Conservation (phyloP, 2,113 vertebrate genomes). For the Colistium nudipinnis region DNA sequence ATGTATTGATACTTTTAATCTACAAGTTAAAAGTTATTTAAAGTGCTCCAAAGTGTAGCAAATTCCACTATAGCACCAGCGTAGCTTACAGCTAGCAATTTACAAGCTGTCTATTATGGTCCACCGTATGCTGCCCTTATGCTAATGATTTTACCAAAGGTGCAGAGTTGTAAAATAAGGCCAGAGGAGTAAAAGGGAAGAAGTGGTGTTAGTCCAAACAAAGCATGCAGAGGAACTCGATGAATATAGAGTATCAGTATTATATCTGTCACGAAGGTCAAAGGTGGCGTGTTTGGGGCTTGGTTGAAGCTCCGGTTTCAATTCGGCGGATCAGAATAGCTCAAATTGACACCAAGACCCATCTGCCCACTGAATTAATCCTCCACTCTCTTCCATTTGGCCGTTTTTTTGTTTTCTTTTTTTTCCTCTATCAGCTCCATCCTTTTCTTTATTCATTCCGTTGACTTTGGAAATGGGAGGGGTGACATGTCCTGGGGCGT, state of each 20-base stretch:
- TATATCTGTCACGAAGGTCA: slow-evolving; percentile 75
- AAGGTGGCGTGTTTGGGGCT: slow-evolving; percentile 77
- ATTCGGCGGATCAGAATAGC: slow-evolving; percentile 80
- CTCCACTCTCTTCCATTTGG: slow-evolving; percentile 79
- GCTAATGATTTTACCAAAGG: slow-evolving; percentile 70
- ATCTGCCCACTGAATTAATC: slow-evolving; percentile 82
- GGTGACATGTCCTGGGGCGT: slow-evolving; percentile 82
- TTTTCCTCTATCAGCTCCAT: slow-evolving; percentile 80
- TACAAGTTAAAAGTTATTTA: slow-evolving; percentile 48
- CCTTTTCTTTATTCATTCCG: slow-evolving; percentile 84
- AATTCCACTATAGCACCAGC: slow-evolving; percentile 30
- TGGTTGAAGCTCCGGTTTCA: slow-evolving; percentile 77
- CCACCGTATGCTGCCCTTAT: slow-evolving; percentile 41
- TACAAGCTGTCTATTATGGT: slow-evolving; percentile 58
- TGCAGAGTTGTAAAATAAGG: slow-evolving; percentile 68
- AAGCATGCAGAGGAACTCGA: slow-evolving; percentile 65
- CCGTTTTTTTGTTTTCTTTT: slow-evolving; percentile 77
- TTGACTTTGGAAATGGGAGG: slow-evolving; percentile 81
- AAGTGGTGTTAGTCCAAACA: slow-evolving; percentile 67
- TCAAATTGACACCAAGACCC: slow-evolving; percentile 85
- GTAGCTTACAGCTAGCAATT: slow-evolving; percentile 27
- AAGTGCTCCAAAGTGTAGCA: slow-evolving; percentile 43
- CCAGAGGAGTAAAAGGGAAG: slow-evolving; percentile 59
- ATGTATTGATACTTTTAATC: slow-evolving; percentile 57
- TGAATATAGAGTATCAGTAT: slow-evolving; percentile 71